These are phyloP conservation scores for Casuarius casuarius DNA, from an alignment of 2,113 vertebrate species.

Conservation along the genomic window DNA sequence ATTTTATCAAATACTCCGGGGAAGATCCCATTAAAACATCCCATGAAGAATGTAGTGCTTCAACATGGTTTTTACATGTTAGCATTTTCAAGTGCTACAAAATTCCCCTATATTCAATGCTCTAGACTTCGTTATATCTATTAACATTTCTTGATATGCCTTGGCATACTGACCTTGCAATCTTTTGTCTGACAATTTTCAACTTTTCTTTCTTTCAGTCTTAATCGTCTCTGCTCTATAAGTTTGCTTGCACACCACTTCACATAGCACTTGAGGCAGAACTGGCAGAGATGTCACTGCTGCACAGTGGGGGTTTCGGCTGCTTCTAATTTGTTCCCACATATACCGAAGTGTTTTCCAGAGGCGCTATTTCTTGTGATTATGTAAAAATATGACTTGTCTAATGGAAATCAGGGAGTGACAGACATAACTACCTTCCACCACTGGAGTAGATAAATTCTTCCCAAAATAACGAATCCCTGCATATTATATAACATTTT, in stretches of 20 bases:
- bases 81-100: background rate
- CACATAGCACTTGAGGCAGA: background rate
- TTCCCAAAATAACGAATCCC: background rate
- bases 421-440: background rate
- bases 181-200: constrained; percentile 25
- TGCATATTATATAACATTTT: background rate
- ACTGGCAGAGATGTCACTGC: background rate
- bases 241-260: background rate
- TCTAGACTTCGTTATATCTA: background rate
- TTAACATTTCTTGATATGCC: background rate
- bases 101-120: background rate
- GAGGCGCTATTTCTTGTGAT: background rate
- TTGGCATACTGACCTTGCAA: background rate
- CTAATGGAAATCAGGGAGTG: background rate
- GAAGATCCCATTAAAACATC: background rate
- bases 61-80: background rate
- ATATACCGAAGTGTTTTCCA: constrained; percentile 26
- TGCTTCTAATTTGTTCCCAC: constrained; percentile 22
- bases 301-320: constrained; percentile 19
- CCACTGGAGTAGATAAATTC: background rate
- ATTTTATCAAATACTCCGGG: background rate
- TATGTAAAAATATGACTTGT: background rate
- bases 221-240: constrained; percentile 13
- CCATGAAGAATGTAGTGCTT: background rate
- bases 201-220: background rate